Conservation (phyloP, 2,113 vertebrate species). For the Macrotis lagotis region DNA sequence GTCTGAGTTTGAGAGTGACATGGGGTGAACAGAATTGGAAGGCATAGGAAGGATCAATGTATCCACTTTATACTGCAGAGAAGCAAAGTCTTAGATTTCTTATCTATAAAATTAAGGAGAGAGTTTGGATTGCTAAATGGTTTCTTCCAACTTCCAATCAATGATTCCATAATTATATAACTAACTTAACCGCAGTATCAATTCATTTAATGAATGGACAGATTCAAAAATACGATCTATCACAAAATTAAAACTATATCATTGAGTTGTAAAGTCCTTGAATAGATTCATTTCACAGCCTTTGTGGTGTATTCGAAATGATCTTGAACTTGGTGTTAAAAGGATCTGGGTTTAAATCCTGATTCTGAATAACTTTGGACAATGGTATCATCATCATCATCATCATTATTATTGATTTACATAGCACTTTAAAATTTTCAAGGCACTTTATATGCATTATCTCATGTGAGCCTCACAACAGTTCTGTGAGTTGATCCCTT, state of each 20-base stretch:
- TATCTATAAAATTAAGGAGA: background rate
- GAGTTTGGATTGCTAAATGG: background rate
- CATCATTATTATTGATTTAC: background rate
- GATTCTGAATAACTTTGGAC: background rate
- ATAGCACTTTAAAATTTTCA: background rate
- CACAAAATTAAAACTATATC: background rate
- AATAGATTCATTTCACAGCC: background rate
- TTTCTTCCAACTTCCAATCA: background rate
- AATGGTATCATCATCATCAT: background rate
- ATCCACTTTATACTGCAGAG: background rate
- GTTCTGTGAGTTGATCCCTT: background rate
- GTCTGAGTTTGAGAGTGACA: background rate
- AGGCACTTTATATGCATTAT: background rate
- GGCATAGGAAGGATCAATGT: background rate
- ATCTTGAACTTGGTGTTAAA: background rate
- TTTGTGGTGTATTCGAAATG: background rate
- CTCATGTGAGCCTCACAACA: background rate
- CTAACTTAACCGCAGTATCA: background rate
- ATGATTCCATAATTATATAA: background rate
- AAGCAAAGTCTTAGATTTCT: background rate
- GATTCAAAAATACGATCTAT: background rate
- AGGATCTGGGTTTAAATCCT: background rate
- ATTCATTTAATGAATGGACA: background rate
- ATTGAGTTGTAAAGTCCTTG: background rate
- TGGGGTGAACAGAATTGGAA: background rate